Conservation (phyloP, 2,888 invertebrate species). For the Acrobasis consociella region DNA sequence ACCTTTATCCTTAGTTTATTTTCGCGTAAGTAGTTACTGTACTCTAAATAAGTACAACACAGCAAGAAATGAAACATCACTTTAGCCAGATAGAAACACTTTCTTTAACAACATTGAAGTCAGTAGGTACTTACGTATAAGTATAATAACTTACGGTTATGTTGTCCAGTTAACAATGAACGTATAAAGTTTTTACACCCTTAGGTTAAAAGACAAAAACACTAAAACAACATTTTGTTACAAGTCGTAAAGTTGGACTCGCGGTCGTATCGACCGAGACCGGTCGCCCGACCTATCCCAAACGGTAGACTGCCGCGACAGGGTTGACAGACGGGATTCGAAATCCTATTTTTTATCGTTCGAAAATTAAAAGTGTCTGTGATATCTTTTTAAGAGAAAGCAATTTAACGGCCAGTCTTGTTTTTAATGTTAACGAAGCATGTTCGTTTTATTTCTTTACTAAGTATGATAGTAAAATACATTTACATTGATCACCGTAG, state of each 20-base stretch:
- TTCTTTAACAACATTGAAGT: no score
- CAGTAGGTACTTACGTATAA: no score
- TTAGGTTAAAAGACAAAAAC: slow-evolving; percentile 3
- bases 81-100: no score
- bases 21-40: no score
- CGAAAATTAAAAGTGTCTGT: slow-evolving; percentile 26
- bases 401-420: slow-evolving; percentile 5
- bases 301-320: slow-evolving; percentile 43
- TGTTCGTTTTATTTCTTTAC: background rate
- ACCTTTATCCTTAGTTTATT: no score
- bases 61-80: no score
- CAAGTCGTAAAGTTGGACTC: slow-evolving; percentile 20
- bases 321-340: slow-evolving; percentile 39
- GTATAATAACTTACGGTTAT: background rate
- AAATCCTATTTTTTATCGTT: slow-evolving; percentile 18
- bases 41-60: no score
- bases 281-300: slow-evolving; percentile 61
- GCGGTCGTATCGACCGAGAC: slow-evolving; percentile 51
- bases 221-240: slow-evolving; percentile 14
- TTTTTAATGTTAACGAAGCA: background rate
- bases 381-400: slow-evolving; percentile 3
- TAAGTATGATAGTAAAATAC: no score
- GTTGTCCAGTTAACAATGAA: background rate
- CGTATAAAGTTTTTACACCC: slow-evolving; percentile 21
- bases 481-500: no score